Evolutionary conservation across 2,888 invertebrate genomes (phyloP), one percentile per base, ranked within the genome.

Genomic region (Brachyopa scutellaris): DNA sequence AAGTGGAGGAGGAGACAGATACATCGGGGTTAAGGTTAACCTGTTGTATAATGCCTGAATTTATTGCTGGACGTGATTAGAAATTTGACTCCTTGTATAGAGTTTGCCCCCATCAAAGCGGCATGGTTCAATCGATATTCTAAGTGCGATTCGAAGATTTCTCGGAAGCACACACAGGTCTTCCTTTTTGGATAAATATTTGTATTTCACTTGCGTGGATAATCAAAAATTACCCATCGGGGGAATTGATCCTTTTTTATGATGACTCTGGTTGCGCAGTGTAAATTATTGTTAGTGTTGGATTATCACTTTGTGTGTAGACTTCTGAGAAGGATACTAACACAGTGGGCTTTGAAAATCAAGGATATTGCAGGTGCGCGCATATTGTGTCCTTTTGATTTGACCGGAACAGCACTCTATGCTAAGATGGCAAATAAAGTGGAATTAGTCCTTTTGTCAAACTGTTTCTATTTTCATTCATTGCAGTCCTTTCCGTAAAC

Each of bases 41-140:
- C 61, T 61, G 73, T 47, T 79, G 79, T 78, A 6, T 26, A 79
- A 79, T 67, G 45, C 79, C 53, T 15, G 19, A 79, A 79, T 79
- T 79, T 79, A 79, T 79, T 11, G 73, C 74, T 73, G 79, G 55
- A 79, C 79, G 74, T 79, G 79, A 79, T 79, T 79, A 79, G 79
- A 73, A 79, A 79, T 55, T 33, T 33, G 49, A 64, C 47, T 29
- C 19, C 13, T n/a, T 55, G 19, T 26, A n/a, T 6, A n/a, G 11
- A 17, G 9, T 7, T 13, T 11, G 26, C 29, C 26, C 36, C 38
- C 45, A 11, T 29, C 1, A 0, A 13, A 29, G 73, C 79, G 79
- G 79, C 67, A 61, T 51, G 57, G 78, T 59, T 79, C 78, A 79
- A 79, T 79, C 78, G 66, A 23, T 2, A 26, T 21, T n/a, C n/a